Evolutionary conservation across 1,140 invertebrate genomes (phyloP).

Genomic region (Zaprionus camerounensis): DNA sequence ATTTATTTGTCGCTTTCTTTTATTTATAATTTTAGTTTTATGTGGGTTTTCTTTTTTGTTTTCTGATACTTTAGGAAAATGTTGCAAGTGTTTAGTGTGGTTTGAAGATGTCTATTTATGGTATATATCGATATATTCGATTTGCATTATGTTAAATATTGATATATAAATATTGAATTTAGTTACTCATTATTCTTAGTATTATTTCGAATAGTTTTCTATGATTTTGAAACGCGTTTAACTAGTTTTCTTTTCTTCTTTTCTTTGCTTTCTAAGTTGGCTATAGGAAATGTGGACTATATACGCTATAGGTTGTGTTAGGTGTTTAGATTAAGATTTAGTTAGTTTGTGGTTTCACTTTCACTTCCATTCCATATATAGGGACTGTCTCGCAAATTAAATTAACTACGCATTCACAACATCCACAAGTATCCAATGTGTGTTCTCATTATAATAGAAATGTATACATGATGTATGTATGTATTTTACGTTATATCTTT

Average conservation of each 20-base stretch:
- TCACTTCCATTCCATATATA: conserved; percentile 46
- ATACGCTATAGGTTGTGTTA: conserved; percentile 65
- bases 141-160: conserved; percentile 6
- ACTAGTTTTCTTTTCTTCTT: conserved; percentile 56
- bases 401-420: conserved; percentile 66
- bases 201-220: conserved; percentile 54
- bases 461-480: conserved; percentile 25
- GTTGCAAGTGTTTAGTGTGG: conserved; percentile 45
- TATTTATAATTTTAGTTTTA: conserved; percentile 52
- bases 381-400: conserved; percentile 79
- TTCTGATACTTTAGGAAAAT: conserved; percentile 28
- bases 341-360: conserved; percentile 71
- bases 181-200: conserved; percentile 18
- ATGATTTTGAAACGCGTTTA: conserved; percentile 79
- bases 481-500: conserved; percentile 43
- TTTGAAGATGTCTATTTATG: conserved; percentile 1
- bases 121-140: neutral
- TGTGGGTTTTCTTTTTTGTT: conserved; percentile 2
- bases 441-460: conserved; percentile 19
- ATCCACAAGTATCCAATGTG: conserved; percentile 6
- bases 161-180: conserved; percentile 19
- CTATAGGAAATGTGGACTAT: conserved; percentile 72
- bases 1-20: conserved; percentile 61
- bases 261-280: conserved; percentile 51
- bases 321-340: conserved; percentile 22